Conservation (phyloP, 2,113 vertebrate species). For the Pterophyllum scalare region DNA sequence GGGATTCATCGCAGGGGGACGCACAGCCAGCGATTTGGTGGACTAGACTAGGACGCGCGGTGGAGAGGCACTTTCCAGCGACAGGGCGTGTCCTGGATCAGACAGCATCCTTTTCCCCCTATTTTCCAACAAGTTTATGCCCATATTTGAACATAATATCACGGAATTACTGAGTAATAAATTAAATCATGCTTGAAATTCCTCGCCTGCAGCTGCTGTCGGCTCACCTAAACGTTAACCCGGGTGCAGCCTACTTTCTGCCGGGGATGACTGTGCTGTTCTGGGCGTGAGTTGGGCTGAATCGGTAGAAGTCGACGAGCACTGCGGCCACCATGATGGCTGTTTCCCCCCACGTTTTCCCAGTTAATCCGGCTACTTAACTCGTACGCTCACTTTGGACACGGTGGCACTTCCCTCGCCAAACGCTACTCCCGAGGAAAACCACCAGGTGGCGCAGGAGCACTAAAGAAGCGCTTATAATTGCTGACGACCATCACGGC, state of each 20-base stretch:
- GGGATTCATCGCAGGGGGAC: constrained; percentile 23
- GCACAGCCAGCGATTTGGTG: constrained; percentile 29
- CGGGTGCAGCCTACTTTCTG: constrained; percentile 24
- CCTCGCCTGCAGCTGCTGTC: constrained; percentile 10
- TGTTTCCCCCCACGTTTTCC: neutral
- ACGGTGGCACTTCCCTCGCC: constrained; percentile 84
- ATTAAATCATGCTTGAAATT: constrained; percentile 2
- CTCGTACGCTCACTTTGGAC: too few species aligned
- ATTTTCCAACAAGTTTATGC: constrained; percentile 59
- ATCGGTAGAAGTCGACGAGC: constrained; percentile 47
- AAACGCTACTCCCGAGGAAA: neutral
- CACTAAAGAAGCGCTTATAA: neutral
- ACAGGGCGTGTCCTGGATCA: constrained; percentile 78
- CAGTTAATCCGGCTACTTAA: neutral
- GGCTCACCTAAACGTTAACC: constrained; percentile 1
- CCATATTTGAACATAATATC: constrained; percentile 37
- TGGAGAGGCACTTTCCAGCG: constrained; percentile 63
- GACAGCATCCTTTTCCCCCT: constrained; percentile 54
- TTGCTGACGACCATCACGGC: constrained; percentile 2
- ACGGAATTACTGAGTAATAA: neutral
- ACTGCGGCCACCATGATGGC: neutral
- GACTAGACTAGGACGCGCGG: constrained; percentile 46
- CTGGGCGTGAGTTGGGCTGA: constrained; percentile 17
- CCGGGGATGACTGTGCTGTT: constrained; percentile 50
- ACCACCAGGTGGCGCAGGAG: constrained; percentile 60